Percentiles rank a stretch among this genome's conserved stretches.
phyloP scores from a whole-genome alignment of 2,888 invertebrate genomes.

The Thymelicus acteon region DNA sequence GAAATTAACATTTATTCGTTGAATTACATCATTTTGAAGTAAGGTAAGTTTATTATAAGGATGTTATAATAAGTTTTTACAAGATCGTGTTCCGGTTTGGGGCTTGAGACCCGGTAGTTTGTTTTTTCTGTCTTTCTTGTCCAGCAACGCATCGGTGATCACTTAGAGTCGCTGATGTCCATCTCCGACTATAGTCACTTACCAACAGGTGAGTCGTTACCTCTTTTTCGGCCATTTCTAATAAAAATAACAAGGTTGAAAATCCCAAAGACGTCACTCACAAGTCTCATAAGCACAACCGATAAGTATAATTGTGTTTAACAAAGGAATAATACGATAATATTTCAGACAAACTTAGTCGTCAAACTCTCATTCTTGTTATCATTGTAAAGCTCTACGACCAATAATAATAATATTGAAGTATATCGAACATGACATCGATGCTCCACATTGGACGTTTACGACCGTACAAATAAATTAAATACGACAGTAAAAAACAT shows the following conservation, averaged over 20 bases:
- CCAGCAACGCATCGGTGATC: too few relatives aligned
- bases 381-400: slow-evolving; percentile 23
- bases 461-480: slow-evolving; percentile 80
- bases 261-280: neutral
- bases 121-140: too few relatives aligned
- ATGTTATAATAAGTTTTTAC: too few relatives aligned
- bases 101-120: too few relatives aligned
- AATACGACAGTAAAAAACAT: slow-evolving; percentile 74
- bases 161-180: too few relatives aligned
- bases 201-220: too few relatives aligned
- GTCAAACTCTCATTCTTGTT: slow-evolving; percentile 24
- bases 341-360: slow-evolving; percentile 7
- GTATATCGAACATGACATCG: slow-evolving; percentile 60
- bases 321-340: slow-evolving; percentile 4
- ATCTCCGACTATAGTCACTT: too few relatives aligned
- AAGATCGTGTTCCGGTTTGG: too few relatives aligned
- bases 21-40: too few relatives aligned
- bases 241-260: neutral
- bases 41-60: too few relatives aligned
- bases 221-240: too few relatives aligned
- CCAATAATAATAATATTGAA: slow-evolving; percentile 71
- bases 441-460: slow-evolving; percentile 70
- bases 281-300: neutral
- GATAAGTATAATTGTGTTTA: too few relatives aligned
- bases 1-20: neutral